phyloP scores from a whole-genome alignment of 2,888 invertebrate genomes.

The Gortyna flavago region DNA sequence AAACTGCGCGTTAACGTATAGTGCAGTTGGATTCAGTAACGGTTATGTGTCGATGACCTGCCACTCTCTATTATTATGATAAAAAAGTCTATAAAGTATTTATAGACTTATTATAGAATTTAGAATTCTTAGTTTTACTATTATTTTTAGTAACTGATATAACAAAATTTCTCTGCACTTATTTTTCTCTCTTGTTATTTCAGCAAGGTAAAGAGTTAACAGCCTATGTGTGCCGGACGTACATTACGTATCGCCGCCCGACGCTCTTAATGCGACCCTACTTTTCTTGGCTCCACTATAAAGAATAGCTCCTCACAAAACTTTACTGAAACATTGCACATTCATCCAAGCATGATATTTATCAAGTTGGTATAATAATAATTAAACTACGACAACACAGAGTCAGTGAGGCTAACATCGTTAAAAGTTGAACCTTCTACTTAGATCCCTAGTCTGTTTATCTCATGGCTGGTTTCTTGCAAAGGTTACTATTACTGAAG shows the following conservation, averaged over 20 bases:
- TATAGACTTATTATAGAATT: neutral
- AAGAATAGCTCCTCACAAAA: neutral
- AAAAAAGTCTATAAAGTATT: neutral
- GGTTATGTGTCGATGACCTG: too few relatives aligned
- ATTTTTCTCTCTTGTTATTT: neutral
- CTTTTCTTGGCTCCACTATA: neutral
- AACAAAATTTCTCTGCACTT: too few relatives aligned
- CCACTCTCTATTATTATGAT: too few relatives aligned
- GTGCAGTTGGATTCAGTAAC: too few relatives aligned
- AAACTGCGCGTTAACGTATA: too few relatives aligned
- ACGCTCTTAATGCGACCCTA: neutral
- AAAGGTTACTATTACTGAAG: conserved; percentile 4
- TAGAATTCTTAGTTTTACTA: neutral
- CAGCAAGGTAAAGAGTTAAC: neutral
- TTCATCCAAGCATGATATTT: conserved; percentile 26
- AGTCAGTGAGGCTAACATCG: conserved; percentile 38
- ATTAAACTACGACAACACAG: conserved; percentile 47
- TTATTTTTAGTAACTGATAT: neutral
- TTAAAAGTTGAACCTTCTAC: conserved; percentile 55
- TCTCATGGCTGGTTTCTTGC: conserved; percentile 28
- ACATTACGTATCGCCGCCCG: neutral
- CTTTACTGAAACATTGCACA: conserved; percentile 10
- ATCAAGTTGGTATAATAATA: conserved; percentile 33
- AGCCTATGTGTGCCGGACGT: neutral
- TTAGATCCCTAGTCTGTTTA: conserved; percentile 29